A percentile compares a stretch with the other conserved stretches of the same genome.
These are phyloP conservation scores for Corydoras sp. DNA, from an alignment of 2,113 vertebrate genomes.

Conservation along the genomic window DNA sequence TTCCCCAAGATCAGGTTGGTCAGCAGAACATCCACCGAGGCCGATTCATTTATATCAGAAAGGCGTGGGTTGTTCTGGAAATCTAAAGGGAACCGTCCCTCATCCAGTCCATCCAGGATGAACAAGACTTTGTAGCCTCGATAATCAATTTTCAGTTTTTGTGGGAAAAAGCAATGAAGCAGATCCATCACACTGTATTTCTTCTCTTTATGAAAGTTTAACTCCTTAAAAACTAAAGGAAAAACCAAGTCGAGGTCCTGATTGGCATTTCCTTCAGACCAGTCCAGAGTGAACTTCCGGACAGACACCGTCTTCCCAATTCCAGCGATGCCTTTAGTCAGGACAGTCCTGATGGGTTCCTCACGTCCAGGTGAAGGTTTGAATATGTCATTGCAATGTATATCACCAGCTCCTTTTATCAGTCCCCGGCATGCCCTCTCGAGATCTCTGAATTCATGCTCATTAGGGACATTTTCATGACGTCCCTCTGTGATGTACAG, in stretches of 20 bases:
- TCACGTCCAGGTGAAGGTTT: background rate
- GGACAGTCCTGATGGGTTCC: slow-evolving; percentile 6
- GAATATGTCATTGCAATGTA: background rate
- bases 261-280: background rate
- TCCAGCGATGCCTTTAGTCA: background rate
- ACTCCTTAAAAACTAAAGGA: slow-evolving; percentile 19
- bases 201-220: slow-evolving; percentile 11
- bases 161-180: background rate
- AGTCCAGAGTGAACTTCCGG: slow-evolving; percentile 7
- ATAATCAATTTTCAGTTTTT: background rate
- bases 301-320: slow-evolving; percentile 14
- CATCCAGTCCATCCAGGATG: too few relatives aligned
- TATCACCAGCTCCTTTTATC: background rate
- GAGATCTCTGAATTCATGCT: background rate
- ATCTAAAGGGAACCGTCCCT: too few relatives aligned
- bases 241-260: slow-evolving; percentile 15
- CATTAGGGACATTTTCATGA: background rate
- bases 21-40: too few relatives aligned
- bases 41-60: background rate
- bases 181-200: background rate
- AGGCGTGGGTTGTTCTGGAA: too few relatives aligned
- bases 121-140: too few relatives aligned
- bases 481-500: background rate
- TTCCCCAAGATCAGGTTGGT: too few relatives aligned
- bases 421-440: background rate